Evolutionary conservation across 2,888 invertebrate genomes (phyloP).

Genomic region (Mantis religiosa): DNA sequence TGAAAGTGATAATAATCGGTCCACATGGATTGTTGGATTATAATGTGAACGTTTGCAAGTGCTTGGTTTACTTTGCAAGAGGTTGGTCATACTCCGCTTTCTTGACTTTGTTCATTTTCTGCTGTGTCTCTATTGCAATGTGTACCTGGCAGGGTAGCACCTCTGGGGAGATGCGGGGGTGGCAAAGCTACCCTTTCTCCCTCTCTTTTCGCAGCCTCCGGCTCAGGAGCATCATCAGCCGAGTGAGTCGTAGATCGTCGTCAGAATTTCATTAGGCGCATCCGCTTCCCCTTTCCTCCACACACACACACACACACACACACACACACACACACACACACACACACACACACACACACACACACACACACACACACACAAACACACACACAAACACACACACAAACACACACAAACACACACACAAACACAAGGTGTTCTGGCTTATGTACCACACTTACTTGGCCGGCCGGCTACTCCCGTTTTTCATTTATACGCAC

Average conservation of each 20-base stretch:
- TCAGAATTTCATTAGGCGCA: conserved; percentile 31
- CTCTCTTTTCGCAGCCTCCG: neutral
- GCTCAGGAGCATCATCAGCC: conserved; percentile 24
- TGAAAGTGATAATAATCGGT: too few relatives aligned
- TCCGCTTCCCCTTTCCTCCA: conserved; percentile 10
- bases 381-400: too few relatives aligned
- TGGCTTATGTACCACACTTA: neutral
- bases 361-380: too few relatives aligned
- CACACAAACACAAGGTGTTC: neutral
- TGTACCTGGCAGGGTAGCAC: neutral
- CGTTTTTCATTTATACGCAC: neutral
- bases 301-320: neutral
- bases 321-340: neutral
- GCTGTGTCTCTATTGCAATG: neutral
- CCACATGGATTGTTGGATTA: too few relatives aligned
- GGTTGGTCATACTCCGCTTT: neutral
- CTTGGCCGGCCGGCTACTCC: neutral
- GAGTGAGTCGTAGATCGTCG: conserved; percentile 18
- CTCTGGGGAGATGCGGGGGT: neutral
- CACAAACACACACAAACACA: too few relatives aligned
- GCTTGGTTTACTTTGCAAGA: neutral
- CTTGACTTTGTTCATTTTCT: neutral
- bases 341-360: too few relatives aligned
- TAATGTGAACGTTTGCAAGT: neutral
- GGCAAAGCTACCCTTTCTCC: neutral